Evolutionary conservation across 2,113 vertebrate species (phyloP).

Genomic region (Lipophrys pholis): DNA sequence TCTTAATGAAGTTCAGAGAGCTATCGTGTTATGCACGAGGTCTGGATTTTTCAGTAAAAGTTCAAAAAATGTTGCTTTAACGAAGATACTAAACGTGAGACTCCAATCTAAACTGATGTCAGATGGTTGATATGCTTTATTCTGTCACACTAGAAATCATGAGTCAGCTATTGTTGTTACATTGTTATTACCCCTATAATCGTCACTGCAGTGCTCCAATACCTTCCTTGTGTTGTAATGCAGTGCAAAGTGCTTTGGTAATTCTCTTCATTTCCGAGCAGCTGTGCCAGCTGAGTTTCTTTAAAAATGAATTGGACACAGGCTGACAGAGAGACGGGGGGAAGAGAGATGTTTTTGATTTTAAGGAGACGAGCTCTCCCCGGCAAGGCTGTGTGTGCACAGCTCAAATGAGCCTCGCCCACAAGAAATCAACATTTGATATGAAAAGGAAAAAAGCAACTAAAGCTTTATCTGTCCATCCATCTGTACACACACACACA

Average conservation of each 20-base stretch:
- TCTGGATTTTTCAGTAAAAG: background rate
- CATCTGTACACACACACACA: constrained; percentile 22
- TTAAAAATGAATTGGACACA: constrained; percentile 38
- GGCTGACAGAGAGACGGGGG: constrained; percentile 14
- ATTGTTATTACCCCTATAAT: constrained; percentile 35
- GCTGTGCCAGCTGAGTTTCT: constrained; percentile 47
- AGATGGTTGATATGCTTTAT: background rate
- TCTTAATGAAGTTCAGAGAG: fast-evolving
- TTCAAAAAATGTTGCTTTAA: background rate
- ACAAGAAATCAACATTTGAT: constrained; percentile 40
- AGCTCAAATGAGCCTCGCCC: background rate
- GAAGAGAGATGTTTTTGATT: constrained; percentile 19
- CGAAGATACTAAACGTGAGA: background rate
- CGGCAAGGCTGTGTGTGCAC: background rate
- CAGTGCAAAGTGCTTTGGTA: constrained; percentile 22
- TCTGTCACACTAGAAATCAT: constrained; percentile 8
- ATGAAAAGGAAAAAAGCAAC: constrained; percentile 20
- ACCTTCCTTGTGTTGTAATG: constrained; percentile 12
- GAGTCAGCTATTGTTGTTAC: constrained; percentile 21
- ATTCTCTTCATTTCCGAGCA: constrained; percentile 27
- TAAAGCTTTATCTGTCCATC: constrained; percentile 32
- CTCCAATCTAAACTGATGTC: background rate
- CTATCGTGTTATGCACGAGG: background rate
- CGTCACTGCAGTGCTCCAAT: constrained; percentile 16
- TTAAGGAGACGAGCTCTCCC: constrained; percentile 12